Evolutionary conservation across 2,797 vertebrate species (phyloP).

Genomic region (Threskiornis aethiopicus): DNA sequence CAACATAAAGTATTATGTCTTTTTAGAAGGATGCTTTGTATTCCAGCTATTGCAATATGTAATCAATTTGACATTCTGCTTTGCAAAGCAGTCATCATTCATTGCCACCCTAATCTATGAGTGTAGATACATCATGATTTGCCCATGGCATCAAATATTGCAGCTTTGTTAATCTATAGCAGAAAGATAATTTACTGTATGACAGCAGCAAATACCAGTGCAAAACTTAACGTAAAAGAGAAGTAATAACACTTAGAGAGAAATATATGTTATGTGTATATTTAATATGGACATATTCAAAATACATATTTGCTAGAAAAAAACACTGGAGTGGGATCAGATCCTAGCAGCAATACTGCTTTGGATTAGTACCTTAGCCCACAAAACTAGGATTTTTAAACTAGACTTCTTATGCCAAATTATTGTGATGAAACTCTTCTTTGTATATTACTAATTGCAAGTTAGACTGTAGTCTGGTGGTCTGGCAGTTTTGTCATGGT

Average conservation of each 20-base stretch:
- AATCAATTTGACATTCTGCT: not conserved
- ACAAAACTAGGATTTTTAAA: not conserved
- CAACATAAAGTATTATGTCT: not conserved
- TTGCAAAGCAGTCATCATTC: conserved; percentile 30
- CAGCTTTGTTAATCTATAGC: not conserved
- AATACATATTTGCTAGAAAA: not conserved
- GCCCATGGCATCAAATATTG: not conserved
- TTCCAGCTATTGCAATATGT: not conserved
- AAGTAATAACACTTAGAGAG: not conserved
- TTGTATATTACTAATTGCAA: not conserved
- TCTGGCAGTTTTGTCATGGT: not conserved
- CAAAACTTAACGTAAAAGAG: not conserved
- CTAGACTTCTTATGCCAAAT: not conserved
- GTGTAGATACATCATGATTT: conserved; percentile 8
- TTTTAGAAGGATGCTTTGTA: not conserved
- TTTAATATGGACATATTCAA: not conserved
- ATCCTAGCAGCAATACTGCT: not conserved
- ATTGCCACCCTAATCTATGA: not conserved
- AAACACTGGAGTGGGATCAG: not conserved
- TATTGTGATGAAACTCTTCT: not conserved
- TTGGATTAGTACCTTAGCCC: not conserved
- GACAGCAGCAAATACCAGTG: not conserved
- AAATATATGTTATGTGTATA: not conserved
- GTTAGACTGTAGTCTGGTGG: not conserved
- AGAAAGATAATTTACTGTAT: conserved; percentile 28